These are phyloP conservation scores for Forbesichthys papilliferus DNA, from an alignment of 2,113 vertebrate genomes.

Conservation along the genomic window DNA sequence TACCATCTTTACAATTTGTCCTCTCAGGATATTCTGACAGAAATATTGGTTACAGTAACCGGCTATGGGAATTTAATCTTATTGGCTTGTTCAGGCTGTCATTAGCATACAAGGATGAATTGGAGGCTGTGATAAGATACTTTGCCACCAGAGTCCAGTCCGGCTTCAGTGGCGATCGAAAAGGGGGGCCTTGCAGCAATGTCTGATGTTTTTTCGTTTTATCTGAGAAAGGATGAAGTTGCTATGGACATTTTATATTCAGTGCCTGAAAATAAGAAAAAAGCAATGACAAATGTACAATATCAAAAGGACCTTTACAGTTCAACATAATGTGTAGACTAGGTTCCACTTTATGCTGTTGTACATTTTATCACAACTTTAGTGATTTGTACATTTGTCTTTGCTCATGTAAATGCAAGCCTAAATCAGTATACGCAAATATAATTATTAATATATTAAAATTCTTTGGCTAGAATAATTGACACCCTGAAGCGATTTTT, in stretches of 20 bases:
- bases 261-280: not conserved
- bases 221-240: not conserved
- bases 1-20: conserved; percentile 77
- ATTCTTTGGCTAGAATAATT: too few species aligned
- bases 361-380: too few species aligned
- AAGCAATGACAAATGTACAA: too few species aligned
- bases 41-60: conserved; percentile 80
- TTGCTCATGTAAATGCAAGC: too few species aligned
- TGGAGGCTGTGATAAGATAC: conserved; percentile 57
- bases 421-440: too few species aligned
- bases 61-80: conserved; percentile 75
- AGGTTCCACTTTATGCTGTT: too few species aligned
- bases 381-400: too few species aligned
- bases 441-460: too few species aligned
- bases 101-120: conserved; percentile 70
- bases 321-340: too few species aligned
- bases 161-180: conserved; percentile 29
- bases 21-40: conserved; percentile 73
- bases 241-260: not conserved
- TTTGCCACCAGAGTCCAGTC: conserved; percentile 31
- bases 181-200: not conserved
- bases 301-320: too few species aligned
- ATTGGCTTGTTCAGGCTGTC: conserved; percentile 67
- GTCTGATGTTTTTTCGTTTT: not conserved
- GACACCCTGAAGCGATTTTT: too few species aligned